Percentiles rank a stretch among this genome's conserved stretches.
These are phyloP conservation scores for Aphaenogaster floridana DNA, from an alignment of 1,140 invertebrate species.

Conservation along the genomic window DNA sequence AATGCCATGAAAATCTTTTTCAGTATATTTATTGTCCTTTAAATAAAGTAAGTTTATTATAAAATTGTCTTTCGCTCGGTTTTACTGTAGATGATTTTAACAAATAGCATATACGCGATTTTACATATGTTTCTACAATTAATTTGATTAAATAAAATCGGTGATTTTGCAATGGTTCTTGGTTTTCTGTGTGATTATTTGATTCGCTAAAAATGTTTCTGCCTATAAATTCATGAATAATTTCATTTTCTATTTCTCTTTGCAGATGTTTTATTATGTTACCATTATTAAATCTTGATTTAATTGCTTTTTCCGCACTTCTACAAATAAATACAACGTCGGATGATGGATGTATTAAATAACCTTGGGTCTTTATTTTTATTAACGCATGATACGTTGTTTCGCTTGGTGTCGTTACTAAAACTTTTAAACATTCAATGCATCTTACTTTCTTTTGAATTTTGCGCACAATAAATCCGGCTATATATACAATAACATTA, in stretches of 20 bases:
- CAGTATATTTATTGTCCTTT: neutral
- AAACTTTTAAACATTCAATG: neutral
- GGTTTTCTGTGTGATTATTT: neutral
- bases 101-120: too few species aligned
- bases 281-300: neutral
- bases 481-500: neutral
- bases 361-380: neutral
- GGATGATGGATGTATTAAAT: neutral
- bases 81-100: too few species aligned
- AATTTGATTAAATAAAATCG: neutral
- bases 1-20: too few species aligned
- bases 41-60: constrained; percentile 3
- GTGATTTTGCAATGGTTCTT: neutral
- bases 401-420: neutral
- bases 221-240: constrained; percentile 1
- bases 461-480: neutral
- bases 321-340: neutral
- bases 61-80: too few species aligned
- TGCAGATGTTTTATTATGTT: neutral
- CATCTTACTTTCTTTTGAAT: neutral
- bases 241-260: neutral
- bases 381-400: neutral
- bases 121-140: neutral
- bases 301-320: neutral
- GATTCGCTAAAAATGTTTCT: neutral